Percentiles rank a stretch among this genome's conserved stretches.
Conservation (phyloP, 2,888 invertebrate genomes). For the Carterocephalus palaemon region DNA sequence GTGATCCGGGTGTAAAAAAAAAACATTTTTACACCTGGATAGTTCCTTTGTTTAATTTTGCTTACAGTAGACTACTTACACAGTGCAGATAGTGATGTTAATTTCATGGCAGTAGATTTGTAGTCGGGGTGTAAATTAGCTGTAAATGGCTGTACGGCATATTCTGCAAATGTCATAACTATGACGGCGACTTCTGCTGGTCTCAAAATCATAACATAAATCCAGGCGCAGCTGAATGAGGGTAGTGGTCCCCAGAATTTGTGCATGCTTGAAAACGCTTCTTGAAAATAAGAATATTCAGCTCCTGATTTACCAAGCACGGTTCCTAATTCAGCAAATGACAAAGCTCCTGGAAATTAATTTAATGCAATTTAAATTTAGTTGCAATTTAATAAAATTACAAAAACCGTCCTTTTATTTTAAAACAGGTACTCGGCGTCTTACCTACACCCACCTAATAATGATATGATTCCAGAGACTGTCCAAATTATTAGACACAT, state of each 20-base stretch:
- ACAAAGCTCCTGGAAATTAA: constrained; percentile 82
- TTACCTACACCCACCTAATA: constrained; percentile 83
- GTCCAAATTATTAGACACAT: constrained; percentile 89
- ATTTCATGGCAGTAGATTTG: constrained; percentile 76
- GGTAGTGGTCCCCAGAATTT: constrained; percentile 85
- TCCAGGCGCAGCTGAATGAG: constrained; percentile 87
- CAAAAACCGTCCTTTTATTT: background rate
- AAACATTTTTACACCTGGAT: no score
- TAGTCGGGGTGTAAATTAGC: constrained; percentile 60
- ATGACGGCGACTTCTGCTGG: constrained; percentile 89
- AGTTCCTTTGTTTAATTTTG: no score
- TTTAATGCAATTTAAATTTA: no score
- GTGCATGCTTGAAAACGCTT: constrained; percentile 84
- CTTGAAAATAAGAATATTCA: constrained; percentile 88
- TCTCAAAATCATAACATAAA: constrained; percentile 84
- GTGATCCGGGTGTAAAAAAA: no score
- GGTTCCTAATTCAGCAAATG: constrained; percentile 89
- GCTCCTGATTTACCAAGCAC: constrained; percentile 89
- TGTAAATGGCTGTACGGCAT: constrained; percentile 83
- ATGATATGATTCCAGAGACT: constrained; percentile 86
- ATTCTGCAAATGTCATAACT: constrained; percentile 87
- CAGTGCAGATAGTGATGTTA: constrained; percentile 81
- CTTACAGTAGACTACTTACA: no score
- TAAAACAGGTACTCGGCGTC: constrained; percentile 35
- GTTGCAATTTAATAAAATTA: no score